phyloP scores from a whole-genome alignment of 92 coral and sea anemone species.

The Ricordea florida region DNA sequence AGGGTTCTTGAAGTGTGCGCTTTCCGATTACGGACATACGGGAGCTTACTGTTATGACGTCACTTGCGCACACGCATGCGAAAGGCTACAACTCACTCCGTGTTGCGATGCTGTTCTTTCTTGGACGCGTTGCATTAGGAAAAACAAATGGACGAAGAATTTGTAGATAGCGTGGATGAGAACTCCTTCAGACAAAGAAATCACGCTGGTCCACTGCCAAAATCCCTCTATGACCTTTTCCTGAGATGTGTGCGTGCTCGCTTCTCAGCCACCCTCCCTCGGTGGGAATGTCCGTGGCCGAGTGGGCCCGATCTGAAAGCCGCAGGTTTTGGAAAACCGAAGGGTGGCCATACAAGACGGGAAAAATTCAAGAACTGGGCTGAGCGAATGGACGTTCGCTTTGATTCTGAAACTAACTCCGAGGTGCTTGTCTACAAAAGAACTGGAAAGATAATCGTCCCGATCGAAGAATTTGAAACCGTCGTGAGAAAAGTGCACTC shows the following conservation, averaged over 20 bases:
- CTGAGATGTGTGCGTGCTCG: constrained; percentile 58
- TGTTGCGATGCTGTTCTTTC: background rate
- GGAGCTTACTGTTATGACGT: constrained; percentile 23
- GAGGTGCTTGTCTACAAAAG: constrained; percentile 73
- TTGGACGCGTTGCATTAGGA: background rate
- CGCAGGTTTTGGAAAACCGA: constrained; percentile 86
- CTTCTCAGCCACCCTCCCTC: constrained; percentile 45
- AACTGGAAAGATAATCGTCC: constrained; percentile 89
- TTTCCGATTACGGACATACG: constrained; percentile 3
- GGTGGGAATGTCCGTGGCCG: constrained; percentile 57
- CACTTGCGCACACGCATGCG: constrained; percentile 37
- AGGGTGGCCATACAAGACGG: constrained; percentile 78
- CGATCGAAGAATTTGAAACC: constrained; percentile 87
- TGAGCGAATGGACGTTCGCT: constrained; percentile 70
- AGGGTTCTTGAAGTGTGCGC: background rate
- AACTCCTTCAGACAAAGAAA: constrained; percentile 44
- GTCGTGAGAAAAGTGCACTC: constrained; percentile 68
- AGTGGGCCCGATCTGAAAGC: constrained; percentile 85
- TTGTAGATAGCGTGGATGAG: constrained; percentile 9
- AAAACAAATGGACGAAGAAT: constrained; percentile 30
- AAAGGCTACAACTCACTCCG: constrained; percentile 2
- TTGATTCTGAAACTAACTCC: constrained; percentile 51
- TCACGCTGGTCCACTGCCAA: constrained; percentile 78
- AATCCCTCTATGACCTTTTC: constrained; percentile 63
- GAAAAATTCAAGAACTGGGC: constrained; percentile 87